Base-by-base conservation (phyloP, 2,113 vertebrate species). In the Ascaphus truei region DNA sequence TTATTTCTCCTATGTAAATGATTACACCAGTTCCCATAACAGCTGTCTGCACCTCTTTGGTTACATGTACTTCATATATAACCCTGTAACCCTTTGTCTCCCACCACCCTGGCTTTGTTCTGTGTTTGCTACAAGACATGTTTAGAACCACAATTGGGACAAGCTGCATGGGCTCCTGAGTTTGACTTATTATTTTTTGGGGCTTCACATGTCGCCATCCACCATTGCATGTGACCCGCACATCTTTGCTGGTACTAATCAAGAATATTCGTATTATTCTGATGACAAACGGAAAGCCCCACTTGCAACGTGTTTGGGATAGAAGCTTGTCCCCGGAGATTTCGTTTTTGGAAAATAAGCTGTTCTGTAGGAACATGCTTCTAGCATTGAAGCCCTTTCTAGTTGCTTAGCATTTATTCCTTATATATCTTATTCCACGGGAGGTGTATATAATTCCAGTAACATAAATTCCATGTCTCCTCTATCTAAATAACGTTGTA, bases 161-260 rank as follows among this genome's bases (percentile, higher is more conserved):
- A n/a, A 53, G 63, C 56, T 80, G 86, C 87, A 88, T 86, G 88
- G 77, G 53, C 79, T 84, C 72, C 75, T 75, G 74, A 80, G 63
- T 79, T 84, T 73, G 76, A 76, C 25, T 68, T 73, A n/a, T n/a
- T n/a, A n/a, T 73, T 77, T 51, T 85, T 73, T 77, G 68, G 76
- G 71, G 71, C 81, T 85, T 81, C 51, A 87, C 77, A 76, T 22
- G 55, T 61, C 73, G 20, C 61, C 58, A 57, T 37, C 71, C 53
- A 30, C 76, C 23, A 77, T 57, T 68, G 59, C 75, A 64, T 74
- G 73, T 37, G 72, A 0, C 60, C 67, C 73, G 68, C 56, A 76
- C 59, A 62, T 86, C 43, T 69, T 26, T 30, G 56, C 67, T 71
- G 60, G 45, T 71, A 71, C 67, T 69, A 60, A 69, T 45, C n/a